Evolutionary conservation across 1,140 invertebrate genomes (phyloP).

Genomic region (Bombyx mandarina): DNA sequence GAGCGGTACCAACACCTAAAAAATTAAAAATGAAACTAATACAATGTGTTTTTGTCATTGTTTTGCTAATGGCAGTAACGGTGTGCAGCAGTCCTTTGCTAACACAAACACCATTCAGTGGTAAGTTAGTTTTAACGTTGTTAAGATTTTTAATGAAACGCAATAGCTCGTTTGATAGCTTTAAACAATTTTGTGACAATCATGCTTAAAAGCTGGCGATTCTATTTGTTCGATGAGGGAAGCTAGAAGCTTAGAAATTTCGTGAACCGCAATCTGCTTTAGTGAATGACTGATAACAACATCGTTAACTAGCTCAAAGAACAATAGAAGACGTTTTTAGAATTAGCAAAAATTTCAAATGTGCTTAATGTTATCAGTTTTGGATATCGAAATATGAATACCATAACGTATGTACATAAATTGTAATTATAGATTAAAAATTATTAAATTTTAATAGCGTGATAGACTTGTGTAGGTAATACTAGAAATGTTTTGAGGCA

Average conservation of each 20-base stretch:
- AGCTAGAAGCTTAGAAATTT: neutral
- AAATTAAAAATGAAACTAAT: slow-evolving; percentile 12
- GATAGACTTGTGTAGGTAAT: neutral
- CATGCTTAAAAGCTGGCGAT: neutral
- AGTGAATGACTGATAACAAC: neutral
- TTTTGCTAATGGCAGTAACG: slow-evolving; percentile 9
- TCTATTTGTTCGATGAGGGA: neutral
- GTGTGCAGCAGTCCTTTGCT: slow-evolving; percentile 7
- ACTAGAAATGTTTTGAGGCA: neutral
- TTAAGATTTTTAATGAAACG: neutral
- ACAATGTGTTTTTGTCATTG: slow-evolving; percentile 8
- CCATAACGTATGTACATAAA: neutral
- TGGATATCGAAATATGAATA: neutral
- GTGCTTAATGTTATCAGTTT: neutral
- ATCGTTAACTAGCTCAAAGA: neutral
- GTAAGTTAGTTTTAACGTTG: slow-evolving; percentile 1
- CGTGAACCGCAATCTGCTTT: neutral
- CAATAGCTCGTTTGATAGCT: neutral
- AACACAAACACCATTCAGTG: neutral
- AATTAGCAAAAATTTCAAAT: neutral
- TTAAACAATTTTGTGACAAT: neutral
- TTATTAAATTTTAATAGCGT: neutral
- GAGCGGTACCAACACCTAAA: neutral
- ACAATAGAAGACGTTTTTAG: neutral
- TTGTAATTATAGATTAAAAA: neutral